Conservation (phyloP, 2,888 invertebrate species). For the Stenurella melanura region DNA sequence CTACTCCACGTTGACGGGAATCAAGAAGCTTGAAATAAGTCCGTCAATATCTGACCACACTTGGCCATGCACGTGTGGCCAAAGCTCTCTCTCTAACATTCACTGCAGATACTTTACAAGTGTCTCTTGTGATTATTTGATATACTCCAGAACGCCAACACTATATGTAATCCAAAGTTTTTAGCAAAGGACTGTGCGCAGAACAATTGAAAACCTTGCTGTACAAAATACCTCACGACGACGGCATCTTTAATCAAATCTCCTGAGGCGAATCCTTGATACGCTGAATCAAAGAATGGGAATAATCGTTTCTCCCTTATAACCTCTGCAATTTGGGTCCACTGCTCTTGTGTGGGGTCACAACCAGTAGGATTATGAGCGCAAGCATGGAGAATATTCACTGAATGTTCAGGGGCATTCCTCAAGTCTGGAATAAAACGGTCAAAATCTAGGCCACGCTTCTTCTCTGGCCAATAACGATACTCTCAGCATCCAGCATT, state of each 20-base stretch:
- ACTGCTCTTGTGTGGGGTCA: constrained; percentile 94
- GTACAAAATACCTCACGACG: constrained; percentile 91
- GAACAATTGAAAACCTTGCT: constrained; percentile 91
- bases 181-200: constrained; percentile 98
- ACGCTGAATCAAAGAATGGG: constrained; percentile 94
- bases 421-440: constrained; percentile 86
- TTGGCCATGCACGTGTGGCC: too few relatives aligned
- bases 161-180: constrained; percentile 99
- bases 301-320: constrained; percentile 88
- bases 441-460: constrained; percentile 80
- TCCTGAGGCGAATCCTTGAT: constrained; percentile 97
- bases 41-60: too few relatives aligned
- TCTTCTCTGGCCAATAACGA: constrained; percentile 39
- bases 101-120: too few relatives aligned
- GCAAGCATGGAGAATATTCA: constrained; percentile 94
- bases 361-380: constrained; percentile 99
- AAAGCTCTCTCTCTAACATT: too few relatives aligned
- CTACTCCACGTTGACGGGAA: too few relatives aligned
- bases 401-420: constrained; percentile 86
- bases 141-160: too few relatives aligned
- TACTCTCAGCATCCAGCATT: constrained; percentile 75
- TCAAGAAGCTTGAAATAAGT: too few relatives aligned
- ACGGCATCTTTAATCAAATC: constrained; percentile 93
- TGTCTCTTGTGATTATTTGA: too few relatives aligned
- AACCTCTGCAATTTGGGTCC: constrained; percentile 91